phyloP scores from a whole-genome alignment of 2,888 invertebrate genomes.

The Drosophila demipolita region DNA sequence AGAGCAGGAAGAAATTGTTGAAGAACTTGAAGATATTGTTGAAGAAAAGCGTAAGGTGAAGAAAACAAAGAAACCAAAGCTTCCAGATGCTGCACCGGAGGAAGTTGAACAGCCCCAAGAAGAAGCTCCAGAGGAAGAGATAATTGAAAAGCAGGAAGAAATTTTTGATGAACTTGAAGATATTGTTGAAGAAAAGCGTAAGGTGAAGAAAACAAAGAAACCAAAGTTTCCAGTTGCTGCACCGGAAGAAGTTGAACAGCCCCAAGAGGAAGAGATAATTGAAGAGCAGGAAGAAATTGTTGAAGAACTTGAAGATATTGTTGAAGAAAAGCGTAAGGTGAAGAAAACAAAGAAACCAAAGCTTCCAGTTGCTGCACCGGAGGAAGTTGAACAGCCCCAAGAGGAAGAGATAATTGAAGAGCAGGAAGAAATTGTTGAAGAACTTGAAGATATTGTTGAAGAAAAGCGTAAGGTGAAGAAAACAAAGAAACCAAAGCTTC shows the following conservation, averaged over 20 bases:
- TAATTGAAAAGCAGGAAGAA: conserved; percentile 20
- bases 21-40: no score
- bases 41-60: no score
- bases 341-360: conserved; percentile 36
- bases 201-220: no score
- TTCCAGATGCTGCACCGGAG: conserved; percentile 47
- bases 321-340: conserved; percentile 35
- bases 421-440: conserved; percentile 26
- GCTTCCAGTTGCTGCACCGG: conserved; percentile 27
- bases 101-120: conserved; percentile 57
- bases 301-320: no score
- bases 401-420: conserved; percentile 20
- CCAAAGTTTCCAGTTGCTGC: conserved; percentile 25
- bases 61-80: conserved; percentile 36
- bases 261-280: no score
- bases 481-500: conserved; percentile 27
- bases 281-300: no score
- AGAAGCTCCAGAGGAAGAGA: conserved; percentile 16
- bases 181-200: no score
- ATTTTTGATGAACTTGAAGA: no score
- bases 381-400: conserved; percentile 62
- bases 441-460: conserved; percentile 27
- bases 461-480: conserved; percentile 39
- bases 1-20: conserved; percentile 19
- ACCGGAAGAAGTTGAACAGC: conserved; percentile 68